These are phyloP conservation scores for Hydrochoerus hydrochaeris DNA, from an alignment of 2,113 vertebrate genomes.

Conservation along the genomic window DNA sequence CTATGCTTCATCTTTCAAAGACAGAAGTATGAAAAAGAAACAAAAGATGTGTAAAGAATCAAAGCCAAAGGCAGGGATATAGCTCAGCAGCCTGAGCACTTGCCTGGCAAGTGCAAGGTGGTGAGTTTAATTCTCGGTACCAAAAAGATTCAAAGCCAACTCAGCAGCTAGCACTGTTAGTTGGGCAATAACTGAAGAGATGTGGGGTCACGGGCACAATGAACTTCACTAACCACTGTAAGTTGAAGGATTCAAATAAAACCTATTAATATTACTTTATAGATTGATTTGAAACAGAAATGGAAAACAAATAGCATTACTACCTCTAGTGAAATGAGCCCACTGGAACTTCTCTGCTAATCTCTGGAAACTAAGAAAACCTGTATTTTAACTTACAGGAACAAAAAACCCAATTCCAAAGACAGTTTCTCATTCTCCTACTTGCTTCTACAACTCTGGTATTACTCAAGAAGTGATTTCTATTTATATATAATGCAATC, in stretches of 20 bases:
- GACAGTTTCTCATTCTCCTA: slow-evolving; percentile 11
- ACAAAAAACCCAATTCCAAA: background rate
- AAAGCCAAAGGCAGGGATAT: background rate
- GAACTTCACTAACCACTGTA: background rate
- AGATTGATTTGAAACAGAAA: background rate
- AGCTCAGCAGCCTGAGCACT: too few relatives aligned
- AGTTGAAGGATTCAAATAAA: background rate
- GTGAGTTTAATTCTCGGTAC: too few relatives aligned
- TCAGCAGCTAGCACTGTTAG: background rate
- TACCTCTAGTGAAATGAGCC: background rate
- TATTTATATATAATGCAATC: background rate
- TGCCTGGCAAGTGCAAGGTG: too few relatives aligned
- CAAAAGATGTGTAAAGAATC: background rate
- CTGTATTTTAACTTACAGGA: background rate
- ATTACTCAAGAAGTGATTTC: slow-evolving; percentile 66
- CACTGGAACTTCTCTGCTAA: slow-evolving; percentile 5
- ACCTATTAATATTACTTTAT: background rate
- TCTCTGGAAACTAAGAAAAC: slow-evolving; percentile 14
- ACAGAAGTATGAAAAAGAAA: background rate
- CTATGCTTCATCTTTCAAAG: background rate
- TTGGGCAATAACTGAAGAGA: background rate
- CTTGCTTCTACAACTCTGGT: slow-evolving; percentile 61
- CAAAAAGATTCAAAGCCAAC: background rate
- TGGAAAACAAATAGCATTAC: background rate
- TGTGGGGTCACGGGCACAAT: background rate